These are phyloP conservation scores for Odontothrips loti DNA, from an alignment of 2,888 invertebrate genomes.

Conservation along the genomic window DNA sequence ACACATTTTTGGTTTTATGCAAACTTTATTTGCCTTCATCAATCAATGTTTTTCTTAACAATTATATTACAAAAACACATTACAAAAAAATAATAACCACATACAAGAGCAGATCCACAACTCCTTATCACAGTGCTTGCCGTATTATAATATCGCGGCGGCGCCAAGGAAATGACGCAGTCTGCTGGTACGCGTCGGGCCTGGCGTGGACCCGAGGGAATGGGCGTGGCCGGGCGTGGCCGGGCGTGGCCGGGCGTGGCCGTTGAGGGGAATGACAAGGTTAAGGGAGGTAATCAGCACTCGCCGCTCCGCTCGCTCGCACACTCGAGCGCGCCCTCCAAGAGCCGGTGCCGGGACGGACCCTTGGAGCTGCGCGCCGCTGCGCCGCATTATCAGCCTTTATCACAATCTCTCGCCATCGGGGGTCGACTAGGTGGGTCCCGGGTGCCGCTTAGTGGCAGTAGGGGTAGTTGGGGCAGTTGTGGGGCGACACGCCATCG, in stretches of 20 bases:
- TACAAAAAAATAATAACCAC: too few species aligned
- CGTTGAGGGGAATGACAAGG: background rate
- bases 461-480: conserved; percentile 59
- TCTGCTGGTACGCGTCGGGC: background rate
- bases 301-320: background rate
- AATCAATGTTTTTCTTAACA: background rate
- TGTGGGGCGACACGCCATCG: conserved; percentile 52
- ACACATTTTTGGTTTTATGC: background rate
- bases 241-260: background rate
- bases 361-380: conserved; percentile 4
- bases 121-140: conserved; percentile 14
- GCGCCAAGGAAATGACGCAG: background rate
- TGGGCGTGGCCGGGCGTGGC: background rate
- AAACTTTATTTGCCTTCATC: conserved; percentile 18
- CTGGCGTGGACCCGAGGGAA: too few species aligned
- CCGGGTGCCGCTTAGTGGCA: conserved; percentile 41
- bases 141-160: background rate
- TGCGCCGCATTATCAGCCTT: background rate
- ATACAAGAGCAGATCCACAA: background rate
- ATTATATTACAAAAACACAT: background rate
- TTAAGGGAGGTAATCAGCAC: conserved; percentile 19
- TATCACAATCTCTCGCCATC: conserved; percentile 1
- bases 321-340: conserved; percentile 1
- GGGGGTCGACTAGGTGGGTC: background rate
- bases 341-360: too few species aligned